Evolutionary conservation across 2,113 vertebrate genomes (phyloP), one percentile per base, ranked within the genome.

Genomic region (Collichthys lucidus): DNA sequence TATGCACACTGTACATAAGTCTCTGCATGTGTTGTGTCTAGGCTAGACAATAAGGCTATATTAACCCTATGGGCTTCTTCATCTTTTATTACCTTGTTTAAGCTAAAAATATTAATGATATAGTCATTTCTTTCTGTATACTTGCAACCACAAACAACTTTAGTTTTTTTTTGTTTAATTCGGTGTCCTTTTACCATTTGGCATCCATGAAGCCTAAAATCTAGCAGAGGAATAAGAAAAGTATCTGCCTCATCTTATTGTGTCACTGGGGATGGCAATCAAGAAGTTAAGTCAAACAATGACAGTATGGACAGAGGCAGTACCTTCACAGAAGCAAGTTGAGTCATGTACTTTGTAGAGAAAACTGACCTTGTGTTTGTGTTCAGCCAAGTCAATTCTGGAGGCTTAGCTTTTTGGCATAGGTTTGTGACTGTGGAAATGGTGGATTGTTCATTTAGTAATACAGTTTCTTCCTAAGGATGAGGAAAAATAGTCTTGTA

Each of bases 251-350:
- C 26, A 74, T 22, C 52, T 62, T 62, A 26, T 50, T 7, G n/a
- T 62, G 26, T 62, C 44, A 19, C 31, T n/a, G 14, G 26, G 11
- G 29, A 47, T 77, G 53, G 11, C 11, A 62, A 31, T 31, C 44
- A 40, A 49, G 22, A 19, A 8, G 44, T 50, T 71, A 46, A 31
- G 26, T 85, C 24, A 62, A 63, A 42, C 29, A 26, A 67, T 62
- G 56, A 49, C 40, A 35, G 53, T 12, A 29, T n/a, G 35, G 47
- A 71, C 63, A 62, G 52, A 68, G 35, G 11, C 46, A 55, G 20
- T 35, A 52, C 66, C 14, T 61, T 11, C 24, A 47, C 15, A 20
- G 47, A 49, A n/a, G 1, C 35, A 52, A 42, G 50, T 29, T 44
- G 14, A 29, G 31, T 11, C 26, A 22, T 0, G 1, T n/a, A 55